A percentile compares a stretch with the other conserved stretches of the same genome.
phyloP scores from a whole-genome alignment of 2,888 invertebrate species.

The Ennomos erosarius region DNA sequence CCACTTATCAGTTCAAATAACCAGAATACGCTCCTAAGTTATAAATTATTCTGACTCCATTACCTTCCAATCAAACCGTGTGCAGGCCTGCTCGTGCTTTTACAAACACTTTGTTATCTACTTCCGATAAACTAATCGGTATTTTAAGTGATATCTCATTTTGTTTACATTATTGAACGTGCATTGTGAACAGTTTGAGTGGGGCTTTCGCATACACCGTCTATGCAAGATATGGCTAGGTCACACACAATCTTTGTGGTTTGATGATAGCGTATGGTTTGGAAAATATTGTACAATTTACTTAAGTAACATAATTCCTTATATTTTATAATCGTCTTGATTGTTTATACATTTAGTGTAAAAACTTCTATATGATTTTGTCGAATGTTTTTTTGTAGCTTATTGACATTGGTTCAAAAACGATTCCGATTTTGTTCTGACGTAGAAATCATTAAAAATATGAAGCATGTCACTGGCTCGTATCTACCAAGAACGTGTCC shows the following conservation, averaged over 20 bases:
- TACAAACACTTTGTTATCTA: slow-evolving; percentile 31
- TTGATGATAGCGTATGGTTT: too few species aligned
- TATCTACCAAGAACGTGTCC: slow-evolving; percentile 20
- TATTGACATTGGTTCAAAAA: too few species aligned
- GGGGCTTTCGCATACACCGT: not conserved
- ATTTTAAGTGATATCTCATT: slow-evolving; percentile 33
- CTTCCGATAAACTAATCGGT: slow-evolving; percentile 35
- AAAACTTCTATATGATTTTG: too few species aligned
- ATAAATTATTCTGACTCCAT: slow-evolving; percentile 22
- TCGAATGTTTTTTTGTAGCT: too few species aligned
- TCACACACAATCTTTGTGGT: too few species aligned
- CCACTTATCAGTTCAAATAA: slow-evolving; percentile 22
- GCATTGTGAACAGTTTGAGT: slow-evolving; percentile 26
- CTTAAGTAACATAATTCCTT: too few species aligned
- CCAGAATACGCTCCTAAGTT: slow-evolving; percentile 14
- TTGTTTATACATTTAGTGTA: too few species aligned
- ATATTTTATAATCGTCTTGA: too few species aligned
- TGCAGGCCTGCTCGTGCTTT: slow-evolving; percentile 34
- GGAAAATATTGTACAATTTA: too few species aligned
- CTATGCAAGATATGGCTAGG: too few species aligned
- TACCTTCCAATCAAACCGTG: slow-evolving; percentile 13
- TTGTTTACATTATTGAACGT: slow-evolving; percentile 42
- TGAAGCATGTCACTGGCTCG: slow-evolving; percentile 3
- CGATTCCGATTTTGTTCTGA: not conserved
- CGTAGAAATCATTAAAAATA: slow-evolving; percentile 1